Evolutionary conservation across 2,888 invertebrate genomes (phyloP), one percentile per base, ranked within the genome.

Genomic region (Hermaeophaga mercurialis): DNA sequence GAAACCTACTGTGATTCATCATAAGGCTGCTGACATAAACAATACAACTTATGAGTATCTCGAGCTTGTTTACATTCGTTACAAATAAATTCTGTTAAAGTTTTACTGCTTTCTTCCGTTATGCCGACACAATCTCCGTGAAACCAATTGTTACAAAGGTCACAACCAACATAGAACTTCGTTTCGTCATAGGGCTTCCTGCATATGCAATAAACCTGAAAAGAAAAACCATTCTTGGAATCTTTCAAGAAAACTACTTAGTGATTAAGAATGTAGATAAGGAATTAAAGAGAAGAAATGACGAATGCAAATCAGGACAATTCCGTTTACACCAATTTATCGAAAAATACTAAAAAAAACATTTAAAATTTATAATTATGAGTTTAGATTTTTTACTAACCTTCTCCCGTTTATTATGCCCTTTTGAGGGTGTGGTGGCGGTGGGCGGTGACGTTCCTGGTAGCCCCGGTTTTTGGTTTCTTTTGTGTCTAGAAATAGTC

Each of bases 151-250:
- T 92, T 93, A 78, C 98, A 99, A 71, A 94, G 82, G 80, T 97
- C 96, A 80, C 99, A 99, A 57, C 95, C 96, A 64, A 99, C 94
- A 79, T 97, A 98, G 78, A 97, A 97, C 91, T 94, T 94, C 11
- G 94, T 90, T 72, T 94, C 92, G 77, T 98, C 96, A 74, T 97
- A 97, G 2, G 96, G 94, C 36, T 92, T 96, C 73, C 91, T 86
- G 74, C 97, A 97, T 49, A 94, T 80, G 75, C 97, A 97, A 70
- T 94, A 89, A 1, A 96, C 59, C 65, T 65, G 24, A 18, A 52
- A 49, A 31, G 49, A 41, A 48, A 28, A 41, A 26, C 17, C 18
- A 44, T 44, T 44, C 22, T n/a, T n/a, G n/a, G n/a, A n/a, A n/a
- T n/a, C n/a, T n/a, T n/a, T n/a, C n/a, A n/a, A n/a, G n/a, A n/a